Evolutionary conservation across 2,113 vertebrate genomes (phyloP), one percentile per base, ranked within the genome.

Genomic region (Gulo gulo): DNA sequence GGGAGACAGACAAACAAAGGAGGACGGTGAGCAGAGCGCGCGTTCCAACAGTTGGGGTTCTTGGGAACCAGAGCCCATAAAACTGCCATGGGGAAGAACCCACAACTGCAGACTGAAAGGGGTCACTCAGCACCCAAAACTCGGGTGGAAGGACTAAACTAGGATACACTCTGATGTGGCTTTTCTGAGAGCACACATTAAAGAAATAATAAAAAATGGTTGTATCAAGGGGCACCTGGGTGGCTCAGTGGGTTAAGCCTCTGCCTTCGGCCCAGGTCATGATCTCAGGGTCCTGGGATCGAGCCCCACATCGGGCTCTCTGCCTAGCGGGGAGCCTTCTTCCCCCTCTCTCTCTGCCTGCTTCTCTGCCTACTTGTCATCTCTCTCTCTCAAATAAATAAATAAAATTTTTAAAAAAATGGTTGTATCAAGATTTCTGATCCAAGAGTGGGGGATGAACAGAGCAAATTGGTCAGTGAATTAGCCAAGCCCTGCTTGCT

Each of bases 41-140:
- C 18, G 15, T 0, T 1, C 2, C 0, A 10, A n/a, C 2, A 24
- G 47, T 14, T 10, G 0, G 16, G 13, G 52, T 20, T 79, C 83
- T 50, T 47, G 82, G 52, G 59, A 88, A 76, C 91, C 31, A 16
- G 29, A 18, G 34, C 26, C 82, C 15, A 11, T 9, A 34, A 79
- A 47, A 52, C 36, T 2, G 47, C 39, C 83, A 73, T 15, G 2
- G 6, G 39, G 29, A n/a, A 61, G 87, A 50, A 50, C 63, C 36
- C 42, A 42, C 34, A 39, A 3, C 39, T 3, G 14, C 15, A 14
- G 45, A 76, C 3, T 4, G 1, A 47, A 47, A 78, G 52, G 4
- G 69, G 61, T 50, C 78, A 42, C 50, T 7, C 4, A 52, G 89
- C 24, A 67, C 36, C 18, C 36, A 31, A 42, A 59, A n/a, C 31